A percentile compares a stretch with the other conserved stretches of the same genome.
These are phyloP conservation scores for Pandion haliaetus DNA, from an alignment of 2,113 vertebrate genomes.

Conservation along the genomic window DNA sequence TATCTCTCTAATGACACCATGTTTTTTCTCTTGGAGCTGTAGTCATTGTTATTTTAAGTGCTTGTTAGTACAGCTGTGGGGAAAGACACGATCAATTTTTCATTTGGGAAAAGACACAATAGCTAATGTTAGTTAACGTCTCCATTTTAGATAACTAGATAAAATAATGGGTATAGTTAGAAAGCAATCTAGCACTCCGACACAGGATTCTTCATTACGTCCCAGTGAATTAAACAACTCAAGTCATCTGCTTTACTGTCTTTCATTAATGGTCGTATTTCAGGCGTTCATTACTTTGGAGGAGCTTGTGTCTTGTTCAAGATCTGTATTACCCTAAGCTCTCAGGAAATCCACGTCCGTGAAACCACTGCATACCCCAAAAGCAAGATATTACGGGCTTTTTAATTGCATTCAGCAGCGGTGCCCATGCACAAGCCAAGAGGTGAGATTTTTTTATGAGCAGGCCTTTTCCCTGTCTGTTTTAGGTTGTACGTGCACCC, in stretches of 20 bases:
- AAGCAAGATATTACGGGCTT: not conserved
- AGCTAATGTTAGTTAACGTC: not conserved
- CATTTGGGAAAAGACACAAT: constrained; percentile 33
- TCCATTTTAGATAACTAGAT: constrained; percentile 10
- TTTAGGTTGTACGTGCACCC: constrained; percentile 94
- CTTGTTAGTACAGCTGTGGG: constrained; percentile 60
- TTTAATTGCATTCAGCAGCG: not conserved
- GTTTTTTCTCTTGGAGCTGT: constrained; percentile 14
- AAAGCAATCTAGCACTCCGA: not conserved
- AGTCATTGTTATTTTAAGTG: constrained; percentile 62
- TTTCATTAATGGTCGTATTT: not conserved
- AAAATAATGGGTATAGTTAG: constrained; percentile 7
- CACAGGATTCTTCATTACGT: not conserved
- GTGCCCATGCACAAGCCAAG: not conserved
- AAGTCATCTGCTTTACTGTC: not conserved
- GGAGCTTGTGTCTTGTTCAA: not conserved
- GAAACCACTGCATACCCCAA: rapidly evolving
- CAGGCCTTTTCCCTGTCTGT: not conserved
- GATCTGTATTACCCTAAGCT: not conserved
- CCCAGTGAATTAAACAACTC: not conserved
- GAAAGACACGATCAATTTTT: constrained; percentile 45
- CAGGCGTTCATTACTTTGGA: not conserved
- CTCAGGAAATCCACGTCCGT: not conserved
- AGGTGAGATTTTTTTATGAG: not conserved
- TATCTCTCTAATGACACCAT: constrained; percentile 34